Percentiles rank a stretch among this genome's conserved stretches.
phyloP scores from a whole-genome alignment of 2,113 vertebrate species.

The Chaenogobius annularis region DNA sequence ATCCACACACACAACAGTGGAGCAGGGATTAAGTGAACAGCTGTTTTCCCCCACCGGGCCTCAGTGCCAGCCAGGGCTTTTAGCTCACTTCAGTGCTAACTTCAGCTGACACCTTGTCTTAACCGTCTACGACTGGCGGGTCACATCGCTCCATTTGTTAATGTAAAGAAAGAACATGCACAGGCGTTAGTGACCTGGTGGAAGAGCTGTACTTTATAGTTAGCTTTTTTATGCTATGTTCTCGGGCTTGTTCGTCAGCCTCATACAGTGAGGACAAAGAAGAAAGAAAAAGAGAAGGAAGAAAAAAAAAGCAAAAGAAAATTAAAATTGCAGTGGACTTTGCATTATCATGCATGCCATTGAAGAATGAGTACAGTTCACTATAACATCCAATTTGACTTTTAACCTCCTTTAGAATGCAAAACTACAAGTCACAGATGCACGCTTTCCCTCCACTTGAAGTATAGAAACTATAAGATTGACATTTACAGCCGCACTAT shows the following conservation, averaged over 20 bases:
- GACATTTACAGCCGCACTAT: conserved; percentile 48
- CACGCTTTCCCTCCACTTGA: conserved; percentile 16
- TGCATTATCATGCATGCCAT: background rate
- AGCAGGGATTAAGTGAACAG: conserved; percentile 53
- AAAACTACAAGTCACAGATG: conserved; percentile 33
- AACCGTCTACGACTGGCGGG: conserved; percentile 56
- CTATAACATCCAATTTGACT: conserved; percentile 25
- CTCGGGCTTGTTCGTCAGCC: conserved; percentile 20
- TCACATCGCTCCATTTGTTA: conserved; percentile 42
- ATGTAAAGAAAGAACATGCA: conserved; percentile 44
- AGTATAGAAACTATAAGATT: conserved; percentile 43
- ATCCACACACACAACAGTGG: conserved; percentile 10
- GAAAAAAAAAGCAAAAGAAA: background rate
- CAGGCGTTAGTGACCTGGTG: conserved; percentile 42
- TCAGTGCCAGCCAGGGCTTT: conserved; percentile 53
- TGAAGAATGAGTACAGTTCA: background rate
- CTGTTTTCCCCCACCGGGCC: conserved; percentile 50
- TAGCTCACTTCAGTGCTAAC: conserved; percentile 63
- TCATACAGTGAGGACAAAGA: background rate
- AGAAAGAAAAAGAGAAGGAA: no score
- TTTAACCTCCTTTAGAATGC: conserved; percentile 17
- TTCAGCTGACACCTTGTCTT: conserved; percentile 59
- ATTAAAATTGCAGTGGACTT: background rate
- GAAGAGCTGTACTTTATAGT: conserved; percentile 21
- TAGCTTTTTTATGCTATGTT: conserved; percentile 16